These are phyloP conservation scores for Petaurus breviceps DNA, from an alignment of 2,113 vertebrate species.

Conservation along the genomic window DNA sequence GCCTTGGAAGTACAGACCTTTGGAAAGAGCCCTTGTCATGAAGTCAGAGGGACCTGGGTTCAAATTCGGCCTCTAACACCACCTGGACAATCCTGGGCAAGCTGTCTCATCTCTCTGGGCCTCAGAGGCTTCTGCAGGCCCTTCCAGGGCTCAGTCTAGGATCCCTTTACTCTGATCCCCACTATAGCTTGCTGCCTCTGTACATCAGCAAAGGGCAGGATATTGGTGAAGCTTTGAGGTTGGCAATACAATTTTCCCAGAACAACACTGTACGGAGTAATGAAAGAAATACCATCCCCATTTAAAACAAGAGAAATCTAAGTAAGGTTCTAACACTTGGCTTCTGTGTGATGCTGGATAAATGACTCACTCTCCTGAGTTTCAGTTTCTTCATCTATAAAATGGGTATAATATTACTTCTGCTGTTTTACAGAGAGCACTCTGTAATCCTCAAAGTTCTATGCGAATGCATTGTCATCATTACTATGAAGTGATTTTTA, in stretches of 20 bases:
- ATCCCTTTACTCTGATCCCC: not conserved
- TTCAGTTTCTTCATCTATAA: not conserved
- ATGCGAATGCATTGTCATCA: not conserved
- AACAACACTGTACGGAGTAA: not conserved
- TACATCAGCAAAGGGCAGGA: not conserved
- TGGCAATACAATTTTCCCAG: not conserved
- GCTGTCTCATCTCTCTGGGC: not conserved
- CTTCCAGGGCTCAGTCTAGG: not conserved
- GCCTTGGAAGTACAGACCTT: not conserved
- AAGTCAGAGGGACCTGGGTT: not conserved
- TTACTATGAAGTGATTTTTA: not conserved
- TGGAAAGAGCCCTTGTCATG: too few relatives aligned
- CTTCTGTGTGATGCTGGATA: not conserved
- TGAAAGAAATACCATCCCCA: not conserved
- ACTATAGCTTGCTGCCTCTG: not conserved
- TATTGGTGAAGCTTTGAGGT: not conserved
- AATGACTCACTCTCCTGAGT: not conserved
- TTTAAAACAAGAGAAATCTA: not conserved
- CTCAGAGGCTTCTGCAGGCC: not conserved
- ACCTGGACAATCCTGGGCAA: too few relatives aligned
- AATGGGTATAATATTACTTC: not conserved
- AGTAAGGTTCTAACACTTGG: not conserved
- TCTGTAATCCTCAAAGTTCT: not conserved
- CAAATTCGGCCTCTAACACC: conserved; percentile 1
- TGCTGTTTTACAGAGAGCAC: not conserved